Evolutionary conservation across 1,140 invertebrate genomes (phyloP), one percentile per base, ranked within the genome.

Genomic region (Drosophila serrata): DNA sequence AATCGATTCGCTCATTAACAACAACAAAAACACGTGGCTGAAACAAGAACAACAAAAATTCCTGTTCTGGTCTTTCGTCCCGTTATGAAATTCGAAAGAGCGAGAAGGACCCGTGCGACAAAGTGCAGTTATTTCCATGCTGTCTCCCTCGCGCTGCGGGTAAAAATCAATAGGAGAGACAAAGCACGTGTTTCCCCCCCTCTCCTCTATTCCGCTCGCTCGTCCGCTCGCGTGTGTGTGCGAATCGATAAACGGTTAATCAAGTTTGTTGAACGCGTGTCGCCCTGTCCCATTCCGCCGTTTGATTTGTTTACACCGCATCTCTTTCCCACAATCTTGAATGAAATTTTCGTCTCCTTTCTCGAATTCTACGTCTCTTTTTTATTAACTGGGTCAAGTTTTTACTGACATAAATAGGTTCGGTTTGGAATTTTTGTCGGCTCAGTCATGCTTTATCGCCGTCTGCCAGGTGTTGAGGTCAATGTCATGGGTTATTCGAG

Each of bases 81-180:
- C 67, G 82, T 87, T 88, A 84, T 88, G 84, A 87, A 87, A 87
- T 81, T 77, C 57, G 19, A 55, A 31, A 68, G 58, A 43, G 63
- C 17, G 17, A 27, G 27, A 62, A 61, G 17, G 22, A 24, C 17
- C 33, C 13, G 17, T 15, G 37, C 7, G 31, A 37, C 31, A 62
- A 74, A 60, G 48, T 75, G 79, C 78, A 70, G 78, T 63, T 78
- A 62, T 77, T 69, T 64, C 40, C 45, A 53, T 39, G 63, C 45
- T 55, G 45, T 69, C 58, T 39, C 42, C 19, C 48, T 73, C 42
- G 31, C 46, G 42, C 24, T 39, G 33, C 40, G 33, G 81, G 81
- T 84, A 90, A 88, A 87, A 88, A 88, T 88, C 84, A 88, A 88
- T 87, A 90, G 62, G 64, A 62, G 56, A 49, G 64, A 72, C 35